Conservation (phyloP, 2,797 vertebrate genomes). For the Rhyacichthys aspro region DNA sequence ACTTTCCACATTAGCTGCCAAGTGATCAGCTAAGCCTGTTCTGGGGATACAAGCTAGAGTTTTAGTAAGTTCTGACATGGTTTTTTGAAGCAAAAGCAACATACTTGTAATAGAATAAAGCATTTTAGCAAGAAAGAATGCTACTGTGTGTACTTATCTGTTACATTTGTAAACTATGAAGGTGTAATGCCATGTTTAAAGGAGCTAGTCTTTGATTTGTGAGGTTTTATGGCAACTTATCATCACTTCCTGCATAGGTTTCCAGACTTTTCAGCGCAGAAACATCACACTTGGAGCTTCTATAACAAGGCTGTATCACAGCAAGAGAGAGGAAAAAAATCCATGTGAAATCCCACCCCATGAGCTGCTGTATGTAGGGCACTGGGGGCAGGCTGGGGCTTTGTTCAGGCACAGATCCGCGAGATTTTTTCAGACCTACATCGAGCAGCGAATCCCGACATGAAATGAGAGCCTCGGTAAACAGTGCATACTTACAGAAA, state of each 20-base stretch:
- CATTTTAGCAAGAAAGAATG: not conserved
- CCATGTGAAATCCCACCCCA: not conserved
- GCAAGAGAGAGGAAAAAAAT: slow-evolving; percentile 2
- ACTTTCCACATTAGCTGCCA: slow-evolving; percentile 69
- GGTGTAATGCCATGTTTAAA: no score
- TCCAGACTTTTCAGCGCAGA: slow-evolving; percentile 4
- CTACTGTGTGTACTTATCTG: no score
- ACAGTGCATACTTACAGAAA: slow-evolving; percentile 33
- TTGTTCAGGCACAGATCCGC: slow-evolving; percentile 49
- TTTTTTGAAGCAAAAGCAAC: not conserved
- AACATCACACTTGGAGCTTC: not conserved
- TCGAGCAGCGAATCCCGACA: slow-evolving; percentile 23
- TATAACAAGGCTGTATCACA: slow-evolving; percentile 10
- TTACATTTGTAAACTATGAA: not conserved
- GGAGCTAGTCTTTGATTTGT: no score
- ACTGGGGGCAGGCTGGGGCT: slow-evolving; percentile 32
- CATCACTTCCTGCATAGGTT: slow-evolving; percentile 16
- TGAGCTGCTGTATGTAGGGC: slow-evolving; percentile 33
- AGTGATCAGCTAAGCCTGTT: slow-evolving; percentile 45
- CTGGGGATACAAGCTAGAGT: slow-evolving; percentile 5
- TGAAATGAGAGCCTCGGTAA: slow-evolving; percentile 42
- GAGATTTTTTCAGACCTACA: slow-evolving; percentile 24
- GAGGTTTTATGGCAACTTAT: slow-evolving; percentile 2
- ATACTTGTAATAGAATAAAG: no score
- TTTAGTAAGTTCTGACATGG: not conserved